Evolutionary conservation across 1,140 invertebrate species (phyloP), one percentile per base, ranked within the genome.

Genomic region (Drosophila teissieri): DNA sequence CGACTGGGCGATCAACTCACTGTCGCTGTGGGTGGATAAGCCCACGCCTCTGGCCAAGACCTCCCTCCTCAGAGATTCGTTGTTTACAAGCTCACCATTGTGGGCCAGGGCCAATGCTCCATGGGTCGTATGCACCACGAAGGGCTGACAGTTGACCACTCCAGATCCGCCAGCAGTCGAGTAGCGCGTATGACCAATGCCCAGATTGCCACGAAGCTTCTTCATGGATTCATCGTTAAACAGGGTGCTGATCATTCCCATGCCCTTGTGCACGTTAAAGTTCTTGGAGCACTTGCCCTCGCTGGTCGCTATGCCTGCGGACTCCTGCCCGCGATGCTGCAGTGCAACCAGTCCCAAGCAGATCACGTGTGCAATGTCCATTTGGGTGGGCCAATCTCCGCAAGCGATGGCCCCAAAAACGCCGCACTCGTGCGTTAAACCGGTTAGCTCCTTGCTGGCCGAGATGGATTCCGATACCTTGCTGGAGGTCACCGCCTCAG

Each of bases 81-180:
- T 98, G 93, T 99, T 99, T 2, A 99, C 97, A 17, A 99, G 94
- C 93, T 99, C 98, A 15, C 98, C 98, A 93, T 99, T 99, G 86
- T 99, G 98, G 3, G 98, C 98, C 19, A 99, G 95, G 2, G 98
- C 98, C 53, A 99, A 94, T 10, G 96, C 95, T 0, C 98, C 98
- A 92, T 99, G 98, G 8, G 96, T 95, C 3, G 98, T 99, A 84
- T 99, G 98, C 2, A 99, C 98, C 4, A 99, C 97, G 93, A 99
- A 99, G 0, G 98, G 98, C 92, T 99, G 98, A 84, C 98, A 98
- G 92, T 99, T 99, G 42, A 97, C 95, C 88, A 96, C 95, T 91
- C 98, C 97, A 1, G 97, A 98, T 0, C 96, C 97, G 22, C 98
- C 98, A 42, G 96, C 96, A 3, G 98, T 99, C 10, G 98, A 99